A percentile compares a stretch with the other conserved stretches of the same genome.
These are phyloP conservation scores for Zoanthus gigantus DNA, from an alignment of 92 coral and sea anemone genomes.

Conservation along the genomic window DNA sequence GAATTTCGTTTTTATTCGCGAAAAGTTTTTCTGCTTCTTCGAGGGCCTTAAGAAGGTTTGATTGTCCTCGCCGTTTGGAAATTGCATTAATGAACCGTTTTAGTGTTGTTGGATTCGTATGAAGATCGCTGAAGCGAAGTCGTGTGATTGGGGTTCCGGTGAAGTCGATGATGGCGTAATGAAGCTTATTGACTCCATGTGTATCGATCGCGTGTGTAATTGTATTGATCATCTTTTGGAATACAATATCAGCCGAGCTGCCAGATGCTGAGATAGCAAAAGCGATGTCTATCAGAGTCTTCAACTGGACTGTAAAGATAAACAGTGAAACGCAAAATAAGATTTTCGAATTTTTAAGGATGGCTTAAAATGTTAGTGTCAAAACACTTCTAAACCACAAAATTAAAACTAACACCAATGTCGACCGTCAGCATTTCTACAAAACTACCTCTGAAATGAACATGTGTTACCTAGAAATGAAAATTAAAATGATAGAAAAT, in stretches of 20 bases:
- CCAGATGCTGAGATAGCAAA: constrained; percentile 64
- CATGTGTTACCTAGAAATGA: no score
- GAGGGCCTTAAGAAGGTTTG: constrained; percentile 71
- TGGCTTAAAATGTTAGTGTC: no score
- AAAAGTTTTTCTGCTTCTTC: constrained; percentile 72
- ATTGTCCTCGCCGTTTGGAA: constrained; percentile 66
- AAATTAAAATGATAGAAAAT: no score
- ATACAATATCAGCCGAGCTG: constrained; percentile 31
- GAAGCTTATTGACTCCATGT: constrained; percentile 73
- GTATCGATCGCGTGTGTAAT: constrained; percentile 66
- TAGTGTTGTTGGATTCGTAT: constrained; percentile 68
- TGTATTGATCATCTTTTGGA: constrained; percentile 42
- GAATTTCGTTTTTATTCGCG: constrained; percentile 56
- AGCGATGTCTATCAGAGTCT: constrained; percentile 52
- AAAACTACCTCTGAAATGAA: no score
- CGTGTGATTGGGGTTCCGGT: constrained; percentile 69
- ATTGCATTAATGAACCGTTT: constrained; percentile 60
- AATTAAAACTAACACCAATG: no score
- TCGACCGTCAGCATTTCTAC: no score
- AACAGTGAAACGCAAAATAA: neutral
- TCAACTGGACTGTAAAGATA: constrained; percentile 10
- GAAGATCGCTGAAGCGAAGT: constrained; percentile 71
- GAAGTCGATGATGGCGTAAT: constrained; percentile 84
- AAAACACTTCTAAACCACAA: no score
- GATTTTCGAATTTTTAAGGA: neutral